A percentile compares a stretch with the other conserved stretches of the same genome.
Conservation (phyloP, 2,888 invertebrate species). For the Eupeodes latifasciatus region DNA sequence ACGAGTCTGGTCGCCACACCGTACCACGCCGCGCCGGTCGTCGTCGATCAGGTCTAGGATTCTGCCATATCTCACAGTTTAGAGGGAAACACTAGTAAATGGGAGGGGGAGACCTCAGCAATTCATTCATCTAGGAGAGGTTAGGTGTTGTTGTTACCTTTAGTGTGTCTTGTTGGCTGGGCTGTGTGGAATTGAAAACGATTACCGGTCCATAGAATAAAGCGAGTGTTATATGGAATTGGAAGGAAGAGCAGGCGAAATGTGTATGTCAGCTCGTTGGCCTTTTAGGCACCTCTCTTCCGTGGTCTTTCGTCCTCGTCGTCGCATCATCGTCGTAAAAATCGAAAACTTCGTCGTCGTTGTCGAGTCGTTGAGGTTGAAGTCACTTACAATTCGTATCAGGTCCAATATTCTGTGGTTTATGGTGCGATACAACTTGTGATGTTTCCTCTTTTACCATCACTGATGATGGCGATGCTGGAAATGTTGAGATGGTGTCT, state of each 20-base stretch:
- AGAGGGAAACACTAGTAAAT: conserved; percentile 60
- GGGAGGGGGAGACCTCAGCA: conserved; percentile 63
- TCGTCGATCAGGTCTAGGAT: conserved; percentile 32
- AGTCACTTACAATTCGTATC: conserved; percentile 66
- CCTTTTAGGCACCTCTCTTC: conserved; percentile 75
- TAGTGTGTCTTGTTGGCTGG: conserved; percentile 69
- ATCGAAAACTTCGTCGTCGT: conserved; percentile 7
- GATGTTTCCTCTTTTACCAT: conserved; percentile 66
- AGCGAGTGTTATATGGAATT: conserved; percentile 44
- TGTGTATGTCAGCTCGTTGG: conserved; percentile 77
- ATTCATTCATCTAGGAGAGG: conserved; percentile 75
- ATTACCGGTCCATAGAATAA: conserved; percentile 63
- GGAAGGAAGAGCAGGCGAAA: conserved; percentile 67
- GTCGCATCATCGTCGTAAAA: conserved; percentile 9
- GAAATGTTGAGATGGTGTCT: background rate
- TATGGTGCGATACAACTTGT: conserved; percentile 71
- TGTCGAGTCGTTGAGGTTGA: conserved; percentile 46
- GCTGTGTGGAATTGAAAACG: conserved; percentile 74
- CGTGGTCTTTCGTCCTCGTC: conserved; percentile 43
- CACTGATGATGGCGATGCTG: conserved; percentile 35
- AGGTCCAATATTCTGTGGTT: conserved; percentile 68
- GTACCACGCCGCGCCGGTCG: too few species aligned
- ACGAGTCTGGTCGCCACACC: conserved; percentile 25
- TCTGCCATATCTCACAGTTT: conserved; percentile 40
- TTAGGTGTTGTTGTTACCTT: conserved; percentile 66